Percentiles rank a stretch among this genome's conserved stretches.
Conservation (phyloP, 2,113 vertebrate species). For the Speoplatyrhinus poulsoni region DNA sequence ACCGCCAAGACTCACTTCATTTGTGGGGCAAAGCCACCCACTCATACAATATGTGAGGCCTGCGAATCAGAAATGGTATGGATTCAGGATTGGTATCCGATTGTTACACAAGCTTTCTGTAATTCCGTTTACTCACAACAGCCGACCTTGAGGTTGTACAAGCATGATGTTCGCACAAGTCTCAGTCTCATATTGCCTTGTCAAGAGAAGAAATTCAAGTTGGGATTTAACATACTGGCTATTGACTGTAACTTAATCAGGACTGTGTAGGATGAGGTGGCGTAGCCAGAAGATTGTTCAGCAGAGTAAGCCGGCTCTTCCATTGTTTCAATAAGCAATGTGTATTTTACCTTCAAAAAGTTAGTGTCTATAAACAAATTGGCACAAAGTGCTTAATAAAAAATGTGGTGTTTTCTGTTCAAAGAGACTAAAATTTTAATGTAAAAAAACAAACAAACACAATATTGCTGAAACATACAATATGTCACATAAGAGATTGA, state of each 20-base stretch:
- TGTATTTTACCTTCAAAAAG: no score
- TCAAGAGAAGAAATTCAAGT: constrained; percentile 68
- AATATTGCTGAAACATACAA: no score
- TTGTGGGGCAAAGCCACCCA: constrained; percentile 33
- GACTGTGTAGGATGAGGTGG: constrained; percentile 17
- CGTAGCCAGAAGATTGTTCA: constrained; percentile 21
- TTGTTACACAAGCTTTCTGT: constrained; percentile 10
- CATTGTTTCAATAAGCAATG: constrained; percentile 21
- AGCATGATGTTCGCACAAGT: background rate
- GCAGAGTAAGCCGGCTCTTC: constrained; percentile 23
- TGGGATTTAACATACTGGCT: constrained; percentile 42
- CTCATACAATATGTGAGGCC: constrained; percentile 21
- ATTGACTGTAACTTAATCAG: constrained; percentile 60
- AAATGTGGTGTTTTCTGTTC: no score
- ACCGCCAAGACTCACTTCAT: constrained; percentile 1
- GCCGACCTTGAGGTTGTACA: constrained; percentile 49
- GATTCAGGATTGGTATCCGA: constrained; percentile 10
- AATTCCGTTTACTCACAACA: constrained; percentile 6
- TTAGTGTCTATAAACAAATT: background rate
- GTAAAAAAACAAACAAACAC: no score
- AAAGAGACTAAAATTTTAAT: no score
- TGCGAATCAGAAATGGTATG: constrained; percentile 32
- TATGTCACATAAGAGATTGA: no score
- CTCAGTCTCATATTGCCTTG: constrained; percentile 46
- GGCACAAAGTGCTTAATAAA: background rate